These are phyloP conservation scores for Porites evermanni DNA, from an alignment of 92 coral and sea anemone genomes.

Conservation along the genomic window DNA sequence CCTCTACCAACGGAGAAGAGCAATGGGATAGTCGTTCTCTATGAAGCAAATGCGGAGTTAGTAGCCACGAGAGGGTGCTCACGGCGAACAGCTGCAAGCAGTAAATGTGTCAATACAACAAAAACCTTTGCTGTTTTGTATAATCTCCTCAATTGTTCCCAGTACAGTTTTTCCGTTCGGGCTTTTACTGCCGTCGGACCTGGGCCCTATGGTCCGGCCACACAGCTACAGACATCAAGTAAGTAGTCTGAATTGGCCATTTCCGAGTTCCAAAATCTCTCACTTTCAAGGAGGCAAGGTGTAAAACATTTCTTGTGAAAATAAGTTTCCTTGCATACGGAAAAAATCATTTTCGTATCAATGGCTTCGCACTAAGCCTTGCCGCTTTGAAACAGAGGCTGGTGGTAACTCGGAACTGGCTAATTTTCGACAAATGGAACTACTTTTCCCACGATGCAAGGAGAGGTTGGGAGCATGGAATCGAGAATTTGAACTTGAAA, in stretches of 20 bases:
- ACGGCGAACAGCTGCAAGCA: not conserved
- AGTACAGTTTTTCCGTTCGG: constrained; percentile 39
- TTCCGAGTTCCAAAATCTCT: no score
- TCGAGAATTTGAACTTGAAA: no score
- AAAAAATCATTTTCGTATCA: no score
- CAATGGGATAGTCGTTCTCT: constrained; percentile 3
- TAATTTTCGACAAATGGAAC: no score
- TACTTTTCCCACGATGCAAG: no score
- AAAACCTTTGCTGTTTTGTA: constrained; percentile 10
- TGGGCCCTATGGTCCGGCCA: constrained; percentile 45
- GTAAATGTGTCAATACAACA: not conserved
- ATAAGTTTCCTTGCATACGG: no score
- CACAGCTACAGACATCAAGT: constrained; percentile 30
- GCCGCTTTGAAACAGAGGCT: no score
- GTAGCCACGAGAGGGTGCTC: not conserved
- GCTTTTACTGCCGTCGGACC: constrained; percentile 47
- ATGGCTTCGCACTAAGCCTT: no score
- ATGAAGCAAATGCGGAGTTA: constrained; percentile 9
- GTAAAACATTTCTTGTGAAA: not conserved
- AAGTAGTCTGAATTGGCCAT: not conserved
- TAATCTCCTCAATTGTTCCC: constrained; percentile 33
- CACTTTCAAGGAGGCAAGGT: not conserved
- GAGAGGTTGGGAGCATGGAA: no score
- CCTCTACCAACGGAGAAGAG: constrained; percentile 10
- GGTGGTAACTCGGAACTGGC: no score